Percentiles rank a stretch among this genome's conserved stretches.
Conservation (phyloP, 2,888 invertebrate genomes). For the Tricholauxania praeusta region DNA sequence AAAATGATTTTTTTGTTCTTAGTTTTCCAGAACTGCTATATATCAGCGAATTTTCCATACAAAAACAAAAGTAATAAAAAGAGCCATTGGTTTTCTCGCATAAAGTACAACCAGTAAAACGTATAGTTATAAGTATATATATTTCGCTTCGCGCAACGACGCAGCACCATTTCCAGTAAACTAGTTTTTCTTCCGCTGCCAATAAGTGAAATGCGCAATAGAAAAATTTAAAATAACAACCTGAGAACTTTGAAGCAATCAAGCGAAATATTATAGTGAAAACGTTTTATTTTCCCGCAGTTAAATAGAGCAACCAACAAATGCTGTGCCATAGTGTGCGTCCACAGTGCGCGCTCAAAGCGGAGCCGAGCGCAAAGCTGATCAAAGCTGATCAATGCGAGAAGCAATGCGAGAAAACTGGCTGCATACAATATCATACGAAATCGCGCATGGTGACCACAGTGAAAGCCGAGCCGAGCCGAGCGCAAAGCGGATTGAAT, state of each 20-base stretch:
- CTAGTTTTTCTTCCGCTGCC: conserved; percentile 3
- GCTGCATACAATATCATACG: too few species aligned
- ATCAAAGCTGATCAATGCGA: too few species aligned
- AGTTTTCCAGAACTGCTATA: not conserved
- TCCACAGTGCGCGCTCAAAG: too few species aligned
- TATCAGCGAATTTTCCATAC: not conserved
- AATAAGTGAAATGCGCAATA: not conserved
- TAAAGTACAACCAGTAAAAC: too few species aligned
- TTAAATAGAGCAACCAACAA: not conserved
- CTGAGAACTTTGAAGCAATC: conserved; percentile 8
- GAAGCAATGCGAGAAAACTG: too few species aligned
- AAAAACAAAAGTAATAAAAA: too few species aligned
- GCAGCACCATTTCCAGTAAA: conserved; percentile 11
- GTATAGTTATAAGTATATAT: too few species aligned
- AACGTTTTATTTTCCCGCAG: not conserved
- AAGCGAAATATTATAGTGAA: conserved; percentile 2
- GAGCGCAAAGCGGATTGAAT: too few species aligned
- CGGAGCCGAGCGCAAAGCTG: too few species aligned
- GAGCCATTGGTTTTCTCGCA: too few species aligned
- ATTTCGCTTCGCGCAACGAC: not conserved
- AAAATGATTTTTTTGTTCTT: not conserved
- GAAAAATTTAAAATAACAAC: not conserved
- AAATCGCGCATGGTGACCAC: too few species aligned
- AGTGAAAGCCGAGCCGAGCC: too few species aligned
- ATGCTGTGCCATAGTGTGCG: not conserved